Base-by-base conservation (phyloP, 2,888 invertebrate genomes). In the Neoascia interrupta region DNA sequence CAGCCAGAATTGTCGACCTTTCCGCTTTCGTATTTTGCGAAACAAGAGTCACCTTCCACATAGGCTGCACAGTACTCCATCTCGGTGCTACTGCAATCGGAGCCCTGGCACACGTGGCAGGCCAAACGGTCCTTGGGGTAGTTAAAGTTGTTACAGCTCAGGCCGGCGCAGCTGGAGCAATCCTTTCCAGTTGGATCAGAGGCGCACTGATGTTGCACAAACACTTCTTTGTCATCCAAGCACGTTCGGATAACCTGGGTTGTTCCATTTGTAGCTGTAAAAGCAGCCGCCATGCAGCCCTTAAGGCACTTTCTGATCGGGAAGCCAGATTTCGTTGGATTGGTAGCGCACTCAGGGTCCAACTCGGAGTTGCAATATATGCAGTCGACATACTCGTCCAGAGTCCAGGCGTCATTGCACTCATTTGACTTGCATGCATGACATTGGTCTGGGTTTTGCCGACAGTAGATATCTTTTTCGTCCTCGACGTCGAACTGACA, bases 341-440 rank as follows among this genome's bases (percentile, higher is more conserved):
- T 82, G 1, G 70, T 61, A 2, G n/a, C 31, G n/a, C 31, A 31
- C 0, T 83, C 53, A 0, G 64, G 60, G 18, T 83, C 81, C 0
- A 54, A 79, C 2, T 49, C 80, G 0, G 86, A 86, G 56, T 84
- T 83, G 69, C 87, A 87, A 79, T 79, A 85, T 2, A 83, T 74
- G 45, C 87, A 87, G 6, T 83, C 81, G 0, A 83, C 79, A 36
- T 82, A 84, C 0, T 85, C 85, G 0, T 21, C 49, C 0, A 58
- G 4, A 8, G 60, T 73, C 86, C 86, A 87, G 18, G 84, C 87
- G 13, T 82, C 80, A 23, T 87, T 87, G 26, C 87, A 87, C 13
- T 86, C 86, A 41, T 87, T 87, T 0, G 87, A 87, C 64, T 87
- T 87, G 76, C 87, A 87, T 2, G 4, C 81, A 37, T 84, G 74